These are phyloP conservation scores for Rhinopomastus cyanomelas DNA, from an alignment of 2,113 vertebrate genomes.

Conservation along the genomic window DNA sequence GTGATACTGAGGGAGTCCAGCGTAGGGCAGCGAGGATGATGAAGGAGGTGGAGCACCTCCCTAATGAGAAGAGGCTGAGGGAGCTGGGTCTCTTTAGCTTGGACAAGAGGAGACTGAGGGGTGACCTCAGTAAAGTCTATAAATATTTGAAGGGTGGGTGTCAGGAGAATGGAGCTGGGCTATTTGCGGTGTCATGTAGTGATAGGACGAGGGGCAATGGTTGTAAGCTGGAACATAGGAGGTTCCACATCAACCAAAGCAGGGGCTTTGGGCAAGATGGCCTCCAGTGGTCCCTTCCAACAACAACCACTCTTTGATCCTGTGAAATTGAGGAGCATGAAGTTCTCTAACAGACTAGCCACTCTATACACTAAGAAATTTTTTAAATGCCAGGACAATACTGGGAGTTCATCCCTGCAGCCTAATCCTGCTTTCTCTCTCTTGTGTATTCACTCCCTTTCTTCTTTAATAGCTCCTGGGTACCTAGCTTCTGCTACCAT, in stretches of 20 bases:
- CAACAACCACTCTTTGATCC: neutral
- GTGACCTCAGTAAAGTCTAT: too few relatives aligned
- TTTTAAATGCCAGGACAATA: neutral
- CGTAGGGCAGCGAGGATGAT: too few relatives aligned
- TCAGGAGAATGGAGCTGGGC: too few relatives aligned
- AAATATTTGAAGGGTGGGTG: too few relatives aligned
- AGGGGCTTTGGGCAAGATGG: neutral
- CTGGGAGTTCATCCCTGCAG: neutral
- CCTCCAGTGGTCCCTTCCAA: neutral
- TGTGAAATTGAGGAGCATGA: neutral
- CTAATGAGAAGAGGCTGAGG: too few relatives aligned
- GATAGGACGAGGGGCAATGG: neutral
- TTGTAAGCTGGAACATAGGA: neutral
- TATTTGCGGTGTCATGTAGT: too few relatives aligned
- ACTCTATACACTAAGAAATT: neutral
- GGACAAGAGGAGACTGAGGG: too few relatives aligned
- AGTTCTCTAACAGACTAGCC: neutral
- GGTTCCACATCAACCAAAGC: neutral
- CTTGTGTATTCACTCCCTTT: neutral
- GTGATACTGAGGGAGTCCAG: too few relatives aligned
- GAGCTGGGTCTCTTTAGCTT: too few relatives aligned
- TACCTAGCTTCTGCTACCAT: neutral
- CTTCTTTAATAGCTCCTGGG: neutral
- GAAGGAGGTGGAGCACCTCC: too few relatives aligned
- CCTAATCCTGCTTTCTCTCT: neutral